Percentiles rank a stretch among this genome's conserved stretches.
Conservation (phyloP, 2,113 vertebrate species). For the Canis aureus region DNA sequence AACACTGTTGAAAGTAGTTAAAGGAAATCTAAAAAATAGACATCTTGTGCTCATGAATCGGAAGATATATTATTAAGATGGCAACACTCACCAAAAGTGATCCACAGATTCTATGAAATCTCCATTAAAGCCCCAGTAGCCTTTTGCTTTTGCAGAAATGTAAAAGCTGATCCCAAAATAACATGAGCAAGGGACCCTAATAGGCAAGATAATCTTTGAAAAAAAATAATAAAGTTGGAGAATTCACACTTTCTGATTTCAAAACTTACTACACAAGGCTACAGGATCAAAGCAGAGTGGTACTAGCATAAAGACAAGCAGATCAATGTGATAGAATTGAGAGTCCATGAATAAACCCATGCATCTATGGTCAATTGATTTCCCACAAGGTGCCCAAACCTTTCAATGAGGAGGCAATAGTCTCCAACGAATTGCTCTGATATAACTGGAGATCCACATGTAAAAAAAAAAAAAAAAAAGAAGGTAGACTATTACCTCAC, state of each 20-base stretch:
- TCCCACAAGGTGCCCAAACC: not conserved
- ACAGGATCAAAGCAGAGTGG: not conserved
- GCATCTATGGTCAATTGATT: constrained; percentile 1
- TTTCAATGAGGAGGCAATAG: not conserved
- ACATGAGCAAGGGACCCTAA: not conserved
- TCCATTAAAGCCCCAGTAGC: not conserved
- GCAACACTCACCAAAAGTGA: not conserved
- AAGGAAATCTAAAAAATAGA: not conserved
- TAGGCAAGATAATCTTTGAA: not conserved
- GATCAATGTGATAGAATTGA: not conserved
- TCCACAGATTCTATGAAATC: not conserved
- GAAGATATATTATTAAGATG: constrained; percentile 10
- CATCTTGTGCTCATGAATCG: not conserved
- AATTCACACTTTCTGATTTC: not conserved
- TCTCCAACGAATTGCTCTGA: not conserved
- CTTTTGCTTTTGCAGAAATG: constrained; percentile 19
- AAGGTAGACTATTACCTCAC: not conserved
- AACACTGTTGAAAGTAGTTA: not conserved
- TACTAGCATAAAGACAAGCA: not conserved
- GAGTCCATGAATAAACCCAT: constrained; percentile 23
- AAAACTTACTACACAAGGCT: not conserved
- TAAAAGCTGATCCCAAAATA: constrained; percentile 31
- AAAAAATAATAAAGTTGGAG: not conserved
- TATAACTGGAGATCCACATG: constrained; percentile 10
- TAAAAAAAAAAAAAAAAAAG: not conserved